phyloP scores from a whole-genome alignment of 2,113 vertebrate genomes.

The Leptobrachium ailaonicum region DNA sequence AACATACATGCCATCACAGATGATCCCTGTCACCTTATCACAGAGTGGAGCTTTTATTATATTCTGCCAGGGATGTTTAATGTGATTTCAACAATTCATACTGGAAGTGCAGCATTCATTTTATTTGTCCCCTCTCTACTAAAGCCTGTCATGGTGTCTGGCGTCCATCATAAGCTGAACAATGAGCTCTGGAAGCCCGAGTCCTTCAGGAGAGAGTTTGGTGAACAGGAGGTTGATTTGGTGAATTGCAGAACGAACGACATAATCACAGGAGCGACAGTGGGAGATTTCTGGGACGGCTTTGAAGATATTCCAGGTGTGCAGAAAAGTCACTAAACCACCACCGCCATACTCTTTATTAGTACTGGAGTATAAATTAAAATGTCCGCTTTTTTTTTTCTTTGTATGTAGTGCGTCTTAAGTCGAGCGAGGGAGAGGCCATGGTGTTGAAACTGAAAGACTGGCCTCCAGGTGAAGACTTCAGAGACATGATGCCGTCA shows the following conservation, averaged over 20 bases:
- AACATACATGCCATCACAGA: too few species aligned
- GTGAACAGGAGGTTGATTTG: constrained; percentile 74
- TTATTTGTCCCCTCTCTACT: not conserved
- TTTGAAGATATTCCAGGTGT: constrained; percentile 78
- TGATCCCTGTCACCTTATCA: too few species aligned
- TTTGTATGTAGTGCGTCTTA: constrained; percentile 65
- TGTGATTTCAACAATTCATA: too few species aligned
- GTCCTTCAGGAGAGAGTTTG: constrained; percentile 75
- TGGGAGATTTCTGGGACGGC: constrained; percentile 80
- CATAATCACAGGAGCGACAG: constrained; percentile 76
- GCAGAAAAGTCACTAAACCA: constrained; percentile 1
- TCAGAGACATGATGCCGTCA: constrained; percentile 79
- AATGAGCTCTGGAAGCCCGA: constrained; percentile 74
- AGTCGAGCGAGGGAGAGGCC: constrained; percentile 69
- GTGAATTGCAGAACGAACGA: constrained; percentile 78
- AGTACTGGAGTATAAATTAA: not conserved
- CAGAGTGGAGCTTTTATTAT: too few species aligned
- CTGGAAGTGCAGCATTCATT: too few species aligned
- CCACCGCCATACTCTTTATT: not conserved
- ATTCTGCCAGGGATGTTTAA: too few species aligned
- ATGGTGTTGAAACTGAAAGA: constrained; percentile 81
- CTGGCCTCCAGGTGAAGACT: constrained; percentile 80
- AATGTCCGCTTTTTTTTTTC: not conserved
- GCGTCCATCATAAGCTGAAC: constrained; percentile 74
- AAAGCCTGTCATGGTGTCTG: constrained; percentile 80